These are phyloP conservation scores for Tricholaema leucomelas DNA, from an alignment of 2,113 vertebrate genomes.

Conservation along the genomic window DNA sequence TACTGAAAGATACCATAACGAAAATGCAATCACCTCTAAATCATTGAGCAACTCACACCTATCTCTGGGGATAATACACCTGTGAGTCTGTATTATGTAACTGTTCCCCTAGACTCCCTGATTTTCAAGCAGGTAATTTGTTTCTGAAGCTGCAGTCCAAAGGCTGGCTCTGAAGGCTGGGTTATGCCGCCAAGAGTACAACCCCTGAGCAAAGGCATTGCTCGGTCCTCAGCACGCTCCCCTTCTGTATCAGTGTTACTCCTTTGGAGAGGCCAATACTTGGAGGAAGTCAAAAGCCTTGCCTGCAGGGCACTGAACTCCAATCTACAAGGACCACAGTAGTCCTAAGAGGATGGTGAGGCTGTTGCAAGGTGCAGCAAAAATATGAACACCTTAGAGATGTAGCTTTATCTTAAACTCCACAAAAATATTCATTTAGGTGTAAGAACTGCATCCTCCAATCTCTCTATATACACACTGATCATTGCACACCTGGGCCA, in stretches of 20 bases:
- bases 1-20: neutral
- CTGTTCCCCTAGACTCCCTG: neutral
- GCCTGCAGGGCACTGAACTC: neutral
- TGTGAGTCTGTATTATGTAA: neutral
- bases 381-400: neutral
- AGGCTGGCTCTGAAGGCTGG: neutral
- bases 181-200: neutral
- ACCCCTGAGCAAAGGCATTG: neutral
- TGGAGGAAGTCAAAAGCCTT: neutral
- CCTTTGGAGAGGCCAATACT: neutral
- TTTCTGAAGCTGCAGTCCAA: neutral
- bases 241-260: neutral
- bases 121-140: neutral
- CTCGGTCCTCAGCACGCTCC: neutral
- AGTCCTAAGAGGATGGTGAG: neutral
- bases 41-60: neutral
- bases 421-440: neutral
- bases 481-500: neutral
- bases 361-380: neutral
- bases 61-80: neutral
- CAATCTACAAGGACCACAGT: neutral
- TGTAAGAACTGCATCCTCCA: neutral
- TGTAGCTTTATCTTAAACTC: neutral
- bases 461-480: accelerated
- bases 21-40: neutral